Conservation (phyloP, 2,888 invertebrate genomes). For the Rhimphoctona megacephalus region DNA sequence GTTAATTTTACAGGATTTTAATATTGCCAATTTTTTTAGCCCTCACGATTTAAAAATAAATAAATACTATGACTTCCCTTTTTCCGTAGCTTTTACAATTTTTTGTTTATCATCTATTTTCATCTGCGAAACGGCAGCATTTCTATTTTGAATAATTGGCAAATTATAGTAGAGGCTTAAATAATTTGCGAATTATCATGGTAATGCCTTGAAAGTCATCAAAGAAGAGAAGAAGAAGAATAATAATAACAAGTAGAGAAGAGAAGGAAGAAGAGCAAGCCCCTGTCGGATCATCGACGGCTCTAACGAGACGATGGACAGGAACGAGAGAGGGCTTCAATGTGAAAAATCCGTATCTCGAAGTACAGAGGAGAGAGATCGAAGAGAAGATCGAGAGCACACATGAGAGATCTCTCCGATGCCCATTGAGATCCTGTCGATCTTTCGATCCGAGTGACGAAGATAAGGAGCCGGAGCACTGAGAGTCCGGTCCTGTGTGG, state of each 20-base stretch:
- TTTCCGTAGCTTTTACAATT: not conserved
- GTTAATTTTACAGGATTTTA: not conserved
- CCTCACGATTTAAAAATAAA: not conserved
- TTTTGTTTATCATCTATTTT: not conserved
- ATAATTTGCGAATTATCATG: conserved; percentile 43
- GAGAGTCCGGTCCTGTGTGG: conserved; percentile 31
- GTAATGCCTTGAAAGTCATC: conserved; percentile 21
- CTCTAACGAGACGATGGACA: conserved; percentile 62
- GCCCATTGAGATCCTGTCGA: conserved; percentile 70
- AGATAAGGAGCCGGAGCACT: conserved; percentile 67
- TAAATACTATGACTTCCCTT: not conserved
- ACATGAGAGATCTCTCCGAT: conserved; percentile 56
- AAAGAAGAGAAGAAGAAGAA: conserved; percentile 14
- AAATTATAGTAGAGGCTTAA: not conserved
- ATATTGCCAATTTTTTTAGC: not conserved
- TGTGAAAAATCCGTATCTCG: conserved; percentile 46
- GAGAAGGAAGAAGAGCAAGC: conserved; percentile 36
- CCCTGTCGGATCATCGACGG: conserved; percentile 64
- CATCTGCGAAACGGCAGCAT: not conserved
- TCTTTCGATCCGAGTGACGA: conserved; percentile 71
- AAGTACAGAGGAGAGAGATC: conserved; percentile 45
- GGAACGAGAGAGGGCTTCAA: conserved; percentile 27
- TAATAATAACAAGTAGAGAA: conserved; percentile 35
- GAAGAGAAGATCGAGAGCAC: conserved; percentile 64
- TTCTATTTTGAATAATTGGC: not conserved